Conservation (phyloP, 2,888 invertebrate genomes). For the Exephanes ischioxanthus region DNA sequence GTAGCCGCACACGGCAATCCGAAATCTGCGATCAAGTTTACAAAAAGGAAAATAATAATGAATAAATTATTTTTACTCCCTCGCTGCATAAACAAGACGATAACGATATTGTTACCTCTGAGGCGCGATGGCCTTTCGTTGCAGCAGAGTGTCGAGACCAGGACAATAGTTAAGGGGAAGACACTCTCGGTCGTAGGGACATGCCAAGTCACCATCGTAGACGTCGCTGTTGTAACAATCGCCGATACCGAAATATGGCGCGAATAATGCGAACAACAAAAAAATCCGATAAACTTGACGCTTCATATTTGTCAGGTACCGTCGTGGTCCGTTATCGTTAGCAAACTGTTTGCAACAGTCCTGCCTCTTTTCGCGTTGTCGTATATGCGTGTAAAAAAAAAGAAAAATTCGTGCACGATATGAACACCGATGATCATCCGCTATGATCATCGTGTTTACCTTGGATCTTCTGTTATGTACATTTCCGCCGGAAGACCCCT, state of each 20-base stretch:
- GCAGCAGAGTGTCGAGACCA: constrained; percentile 73
- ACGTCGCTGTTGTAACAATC: constrained; percentile 64
- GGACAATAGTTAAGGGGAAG: constrained; percentile 74
- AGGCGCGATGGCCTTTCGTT: constrained; percentile 74
- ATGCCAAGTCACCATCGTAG: constrained; percentile 70
- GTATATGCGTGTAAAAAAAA: constrained; percentile 32
- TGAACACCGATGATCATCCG: constrained; percentile 62
- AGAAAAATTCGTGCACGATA: constrained; percentile 60
- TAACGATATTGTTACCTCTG: constrained; percentile 73
- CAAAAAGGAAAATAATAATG: background rate
- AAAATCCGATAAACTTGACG: constrained; percentile 22
- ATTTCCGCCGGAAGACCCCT: constrained; percentile 78
- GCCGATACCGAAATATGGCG: constrained; percentile 15
- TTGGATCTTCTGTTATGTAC: constrained; percentile 76
- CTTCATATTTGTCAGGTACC: constrained; percentile 49
- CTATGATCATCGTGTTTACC: constrained; percentile 70
- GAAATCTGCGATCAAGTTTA: constrained; percentile 71
- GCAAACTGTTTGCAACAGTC: constrained; percentile 51
- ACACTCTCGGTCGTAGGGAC: constrained; percentile 74
- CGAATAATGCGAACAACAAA: constrained; percentile 22
- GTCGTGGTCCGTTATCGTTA: constrained; percentile 34
- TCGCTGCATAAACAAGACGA: background rate
- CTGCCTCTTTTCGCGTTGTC: constrained; percentile 9
- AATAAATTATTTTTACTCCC: background rate
- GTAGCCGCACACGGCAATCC: constrained; percentile 79